phyloP scores from a whole-genome alignment of 2,888 invertebrate species.

The Calephelis perditalis region DNA sequence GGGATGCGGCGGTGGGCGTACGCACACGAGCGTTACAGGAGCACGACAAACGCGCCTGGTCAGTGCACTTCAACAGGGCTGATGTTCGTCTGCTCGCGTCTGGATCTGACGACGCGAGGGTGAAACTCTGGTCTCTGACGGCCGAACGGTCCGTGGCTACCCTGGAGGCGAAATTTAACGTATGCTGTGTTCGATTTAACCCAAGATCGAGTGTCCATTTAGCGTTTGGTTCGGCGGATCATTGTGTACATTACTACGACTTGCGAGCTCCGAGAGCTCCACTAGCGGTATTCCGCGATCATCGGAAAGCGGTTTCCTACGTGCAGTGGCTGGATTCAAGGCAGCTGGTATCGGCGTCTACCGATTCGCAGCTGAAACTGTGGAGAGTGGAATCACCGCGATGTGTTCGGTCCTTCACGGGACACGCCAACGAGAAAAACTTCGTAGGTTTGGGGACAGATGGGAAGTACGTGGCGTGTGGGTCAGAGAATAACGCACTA shows the following conservation, averaged over 20 bases:
- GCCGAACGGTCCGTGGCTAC: conserved; percentile 89
- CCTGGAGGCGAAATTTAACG: conserved; percentile 95
- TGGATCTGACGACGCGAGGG: conserved; percentile 93
- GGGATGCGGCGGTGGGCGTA: conserved; percentile 91
- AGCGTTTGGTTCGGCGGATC: conserved; percentile 97
- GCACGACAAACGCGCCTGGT: conserved; percentile 97
- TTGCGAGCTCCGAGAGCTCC: conserved; percentile 89
- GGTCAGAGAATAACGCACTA: conserved; percentile 95
- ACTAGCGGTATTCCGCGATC: conserved; percentile 90
- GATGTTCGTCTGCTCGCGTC: conserved; percentile 94
- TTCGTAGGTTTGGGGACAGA: conserved; percentile 96
- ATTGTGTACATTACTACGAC: conserved; percentile 97
- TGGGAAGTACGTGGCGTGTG: conserved; percentile 94
- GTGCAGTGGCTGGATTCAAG: conserved; percentile 92
- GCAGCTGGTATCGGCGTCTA: conserved; percentile 94
- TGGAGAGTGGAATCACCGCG: conserved; percentile 91
- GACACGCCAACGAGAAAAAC: conserved; percentile 96
- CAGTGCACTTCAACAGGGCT: conserved; percentile 95
- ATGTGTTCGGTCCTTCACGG: conserved; percentile 91
- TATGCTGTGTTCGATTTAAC: conserved; percentile 92
- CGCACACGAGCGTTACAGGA: conserved; percentile 84
- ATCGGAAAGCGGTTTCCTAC: conserved; percentile 96
- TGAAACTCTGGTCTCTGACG: conserved; percentile 95
- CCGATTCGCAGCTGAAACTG: conserved; percentile 93
- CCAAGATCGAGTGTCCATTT: conserved; percentile 87